phyloP scores from a whole-genome alignment of 2,888 invertebrate species.

The Apocheima hispidaria region DNA sequence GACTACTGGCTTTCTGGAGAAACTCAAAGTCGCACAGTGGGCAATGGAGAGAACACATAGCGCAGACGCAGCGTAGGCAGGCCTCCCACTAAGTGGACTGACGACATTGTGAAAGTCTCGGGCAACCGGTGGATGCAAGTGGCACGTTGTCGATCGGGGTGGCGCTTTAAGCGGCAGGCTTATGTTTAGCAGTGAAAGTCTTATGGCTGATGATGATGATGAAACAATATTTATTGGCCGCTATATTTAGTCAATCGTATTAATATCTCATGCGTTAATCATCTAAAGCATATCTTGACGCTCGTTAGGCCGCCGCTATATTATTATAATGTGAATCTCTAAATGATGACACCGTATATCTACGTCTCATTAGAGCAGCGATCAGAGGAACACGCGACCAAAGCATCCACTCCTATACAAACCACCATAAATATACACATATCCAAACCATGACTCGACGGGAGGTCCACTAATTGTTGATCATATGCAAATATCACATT shows the following conservation, averaged over 20 bases:
- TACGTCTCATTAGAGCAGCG: conserved; percentile 52
- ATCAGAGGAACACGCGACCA: conserved; percentile 68
- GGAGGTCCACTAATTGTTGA: conserved; percentile 80
- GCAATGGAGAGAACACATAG: too few relatives aligned
- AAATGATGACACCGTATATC: conserved; percentile 35
- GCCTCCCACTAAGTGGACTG: too few relatives aligned
- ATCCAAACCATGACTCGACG: conserved; percentile 61
- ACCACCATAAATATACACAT: conserved; percentile 58
- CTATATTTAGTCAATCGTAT: conserved; percentile 35
- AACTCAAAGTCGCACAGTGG: too few relatives aligned
- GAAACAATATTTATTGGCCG: conserved; percentile 25
- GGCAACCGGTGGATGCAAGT: too few relatives aligned
- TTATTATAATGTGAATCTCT: conserved; percentile 23
- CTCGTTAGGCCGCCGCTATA: conserved; percentile 30
- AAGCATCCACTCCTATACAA: conserved; percentile 66
- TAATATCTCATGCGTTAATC: conserved; percentile 37
- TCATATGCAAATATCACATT: conserved; percentile 72
- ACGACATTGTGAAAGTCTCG: too few relatives aligned
- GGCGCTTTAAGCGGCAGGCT: too few relatives aligned
- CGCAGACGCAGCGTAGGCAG: too few relatives aligned
- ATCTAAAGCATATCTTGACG: conserved; percentile 30
- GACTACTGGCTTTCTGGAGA: too few relatives aligned
- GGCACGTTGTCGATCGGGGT: too few relatives aligned
- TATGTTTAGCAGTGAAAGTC: too few relatives aligned
- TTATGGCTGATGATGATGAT: too few relatives aligned